Evolutionary conservation across 2,113 vertebrate species (phyloP).

Genomic region (Tonatia bakeri): DNA sequence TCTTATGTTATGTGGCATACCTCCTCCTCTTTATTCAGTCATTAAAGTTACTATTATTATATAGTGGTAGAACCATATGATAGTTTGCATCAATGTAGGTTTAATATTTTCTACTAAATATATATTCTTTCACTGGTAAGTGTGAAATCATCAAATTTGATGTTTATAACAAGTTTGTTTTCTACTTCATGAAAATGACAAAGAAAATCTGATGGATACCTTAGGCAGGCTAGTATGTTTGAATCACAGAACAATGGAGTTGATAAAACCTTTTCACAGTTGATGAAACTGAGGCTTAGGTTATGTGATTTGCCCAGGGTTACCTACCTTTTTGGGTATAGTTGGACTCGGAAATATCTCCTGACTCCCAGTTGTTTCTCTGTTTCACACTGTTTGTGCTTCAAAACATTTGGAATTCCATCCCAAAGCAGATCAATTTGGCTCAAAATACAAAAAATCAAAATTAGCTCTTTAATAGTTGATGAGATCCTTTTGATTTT

Average conservation of each 20-base stretch:
- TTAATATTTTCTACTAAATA: slow-evolving; percentile 38
- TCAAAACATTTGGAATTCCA: slow-evolving; percentile 20
- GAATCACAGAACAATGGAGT: background rate
- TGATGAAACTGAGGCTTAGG: background rate
- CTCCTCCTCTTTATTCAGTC: background rate
- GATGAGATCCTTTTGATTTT: background rate
- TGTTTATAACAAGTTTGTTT: background rate
- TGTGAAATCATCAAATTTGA: slow-evolving; percentile 25
- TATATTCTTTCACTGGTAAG: background rate
- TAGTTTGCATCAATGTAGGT: slow-evolving; percentile 5
- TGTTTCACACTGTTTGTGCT: background rate
- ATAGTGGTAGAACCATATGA: background rate
- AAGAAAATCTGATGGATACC: background rate
- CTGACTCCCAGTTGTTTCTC: background rate
- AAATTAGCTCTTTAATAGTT: background rate
- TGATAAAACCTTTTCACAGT: slow-evolving; percentile 1
- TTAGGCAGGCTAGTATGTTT: background rate
- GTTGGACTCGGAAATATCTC: background rate
- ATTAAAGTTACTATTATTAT: slow-evolving; percentile 31
- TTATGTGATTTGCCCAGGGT: background rate
- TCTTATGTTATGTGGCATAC: background rate
- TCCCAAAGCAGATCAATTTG: background rate
- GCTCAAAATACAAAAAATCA: slow-evolving; percentile 9
- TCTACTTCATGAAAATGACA: slow-evolving; percentile 42
- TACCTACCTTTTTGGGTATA: background rate